A percentile compares a stretch with the other conserved stretches of the same genome.
These are phyloP conservation scores for Dipus sagitta DNA, from an alignment of 2,797 vertebrate genomes.

Conservation along the genomic window DNA sequence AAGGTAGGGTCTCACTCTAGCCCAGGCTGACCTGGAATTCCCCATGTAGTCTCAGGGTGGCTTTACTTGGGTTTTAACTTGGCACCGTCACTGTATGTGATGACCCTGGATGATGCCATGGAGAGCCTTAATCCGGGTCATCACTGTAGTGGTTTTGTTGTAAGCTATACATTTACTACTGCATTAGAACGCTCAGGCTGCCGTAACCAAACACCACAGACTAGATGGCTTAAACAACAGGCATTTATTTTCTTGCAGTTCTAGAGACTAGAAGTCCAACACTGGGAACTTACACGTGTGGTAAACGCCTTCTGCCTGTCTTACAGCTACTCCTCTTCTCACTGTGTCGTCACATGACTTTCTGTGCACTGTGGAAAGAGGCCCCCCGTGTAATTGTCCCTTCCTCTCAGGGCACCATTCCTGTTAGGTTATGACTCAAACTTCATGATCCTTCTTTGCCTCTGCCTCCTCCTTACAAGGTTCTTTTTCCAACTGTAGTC, in stretches of 20 bases:
- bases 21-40: no score
- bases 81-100: not conserved
- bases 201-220: no score
- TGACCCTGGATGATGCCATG: not conserved
- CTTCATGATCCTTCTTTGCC: no score
- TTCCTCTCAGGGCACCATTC: not conserved
- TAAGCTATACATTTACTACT: not conserved
- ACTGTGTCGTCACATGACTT: not conserved
- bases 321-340: fast-evolving
- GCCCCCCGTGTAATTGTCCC: not conserved
- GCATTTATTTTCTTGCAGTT: not conserved
- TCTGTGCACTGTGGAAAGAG: not conserved
- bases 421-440: not conserved
- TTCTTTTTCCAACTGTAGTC: not conserved
- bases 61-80: not conserved
- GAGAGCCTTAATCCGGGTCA: not conserved
- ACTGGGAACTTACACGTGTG: not conserved
- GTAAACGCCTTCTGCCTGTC: not conserved
- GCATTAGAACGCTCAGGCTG: no score
- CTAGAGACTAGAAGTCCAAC: not conserved
- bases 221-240: not conserved
- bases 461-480: not conserved
- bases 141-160: not conserved
- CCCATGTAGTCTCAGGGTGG: no score
- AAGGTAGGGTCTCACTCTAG: not conserved